Percentiles rank a stretch among this genome's conserved stretches.
Conservation (phyloP, 2,797 vertebrate species). For the Sebastes oblongus region DNA sequence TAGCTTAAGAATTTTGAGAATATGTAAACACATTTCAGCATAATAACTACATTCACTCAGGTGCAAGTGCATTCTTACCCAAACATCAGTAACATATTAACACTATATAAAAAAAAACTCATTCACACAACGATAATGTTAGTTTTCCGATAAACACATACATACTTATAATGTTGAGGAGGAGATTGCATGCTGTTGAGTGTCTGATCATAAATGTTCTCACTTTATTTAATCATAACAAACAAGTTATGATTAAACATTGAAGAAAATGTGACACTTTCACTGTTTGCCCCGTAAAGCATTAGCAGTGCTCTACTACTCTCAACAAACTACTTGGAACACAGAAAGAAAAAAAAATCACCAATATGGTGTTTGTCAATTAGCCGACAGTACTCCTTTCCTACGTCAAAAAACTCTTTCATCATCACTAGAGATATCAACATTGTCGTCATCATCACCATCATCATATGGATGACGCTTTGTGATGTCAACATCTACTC, state of each 20-base stretch:
- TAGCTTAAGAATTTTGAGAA: slow-evolving; percentile 72
- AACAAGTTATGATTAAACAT: slow-evolving; percentile 26
- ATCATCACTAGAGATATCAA: slow-evolving; percentile 25
- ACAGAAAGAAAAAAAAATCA: slow-evolving; percentile 51
- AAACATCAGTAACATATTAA: slow-evolving; percentile 75
- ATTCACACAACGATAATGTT: slow-evolving; percentile 66
- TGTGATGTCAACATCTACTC: slow-evolving; percentile 30
- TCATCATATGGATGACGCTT: slow-evolving; percentile 9
- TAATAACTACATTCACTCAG: slow-evolving; percentile 81
- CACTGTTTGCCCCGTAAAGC: slow-evolving; percentile 37
- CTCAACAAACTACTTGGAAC: slow-evolving; percentile 49
- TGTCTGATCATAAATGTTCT: slow-evolving; percentile 26
- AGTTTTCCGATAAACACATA: slow-evolving; percentile 63
- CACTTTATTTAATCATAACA: slow-evolving; percentile 3
- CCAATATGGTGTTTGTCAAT: slow-evolving; percentile 78
- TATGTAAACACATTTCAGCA: slow-evolving; percentile 74
- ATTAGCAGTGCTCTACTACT: slow-evolving; percentile 57
- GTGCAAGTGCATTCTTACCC: slow-evolving; percentile 84
- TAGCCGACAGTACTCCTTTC: slow-evolving; percentile 47
- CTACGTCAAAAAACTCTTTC: slow-evolving; percentile 42
- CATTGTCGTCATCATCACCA: slow-evolving; percentile 23
- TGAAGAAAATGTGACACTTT: slow-evolving; percentile 35
- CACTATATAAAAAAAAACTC: slow-evolving; percentile 61
- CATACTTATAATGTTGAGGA: slow-evolving; percentile 53
- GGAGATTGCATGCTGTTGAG: slow-evolving; percentile 63